Evolutionary conservation across 1,140 invertebrate species (phyloP), one percentile per base, ranked within the genome.

Genomic region (Eupeodes corollae): DNA sequence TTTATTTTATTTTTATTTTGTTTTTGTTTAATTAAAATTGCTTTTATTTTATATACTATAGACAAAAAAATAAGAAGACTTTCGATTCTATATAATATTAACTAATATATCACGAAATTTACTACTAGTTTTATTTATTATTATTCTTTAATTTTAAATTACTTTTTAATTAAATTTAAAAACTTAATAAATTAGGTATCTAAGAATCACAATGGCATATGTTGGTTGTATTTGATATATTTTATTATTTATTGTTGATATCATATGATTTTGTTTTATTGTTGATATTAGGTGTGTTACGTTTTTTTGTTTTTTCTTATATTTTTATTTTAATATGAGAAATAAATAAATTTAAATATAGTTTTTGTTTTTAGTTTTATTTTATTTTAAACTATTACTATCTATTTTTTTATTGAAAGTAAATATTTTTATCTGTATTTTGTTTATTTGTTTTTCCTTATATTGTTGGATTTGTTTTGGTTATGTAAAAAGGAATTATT

Each of bases 131-230:
- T 48, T 47, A 32, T 42, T 33, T 47, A 47, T 48, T 16, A 42
- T 38, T 26, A 44, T 45, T 52, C 41, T 47, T 51, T 48, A 43
- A 50, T 30, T 47, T 50, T 42, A 19, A 43, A 33, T 39, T 44
- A 46, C 50, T 54, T 46, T 44, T 41, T 46, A 50, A 53, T 52
- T 51, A 48, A 19, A 26, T 8, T 26, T 26, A 26, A 26, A 57
- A 55, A 51, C 55, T 16, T 42, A 34, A 31, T 56, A 61, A 59
- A 64, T 26, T 26, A 26, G 21, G 21, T 26, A 63, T 56, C 61
- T 63, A 63, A 64, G 62, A 63, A 63, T 63, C 61, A 63, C 61
- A 63, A 63, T 63, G 61, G 56, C 42, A 14, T 52, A 52, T 49
- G 49, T 56, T 35, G 42, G 21, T 44, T 53, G n/a, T 40, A 47